Conservation (phyloP, 37 sponge, comb jelly and placozoan species). For the Theonella swinhoei region DNA sequence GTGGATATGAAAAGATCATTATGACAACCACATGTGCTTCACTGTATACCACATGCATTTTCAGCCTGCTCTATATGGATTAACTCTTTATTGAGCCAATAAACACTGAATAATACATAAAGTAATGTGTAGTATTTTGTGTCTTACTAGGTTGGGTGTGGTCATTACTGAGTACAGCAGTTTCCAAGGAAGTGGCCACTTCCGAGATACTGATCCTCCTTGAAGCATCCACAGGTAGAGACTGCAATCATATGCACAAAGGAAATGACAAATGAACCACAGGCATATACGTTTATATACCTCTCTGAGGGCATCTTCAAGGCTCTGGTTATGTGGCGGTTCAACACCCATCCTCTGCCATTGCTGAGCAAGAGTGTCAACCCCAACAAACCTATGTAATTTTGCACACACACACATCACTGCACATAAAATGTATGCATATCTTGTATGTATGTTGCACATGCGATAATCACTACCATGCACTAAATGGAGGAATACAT, state of each 20-base stretch:
- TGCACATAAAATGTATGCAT: background rate
- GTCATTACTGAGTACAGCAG: conserved; percentile 31
- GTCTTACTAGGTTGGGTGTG: conserved; percentile 1
- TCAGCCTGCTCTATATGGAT: background rate
- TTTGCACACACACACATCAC: too few species aligned
- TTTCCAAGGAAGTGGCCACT: conserved; percentile 31
- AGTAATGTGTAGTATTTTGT: too few species aligned
- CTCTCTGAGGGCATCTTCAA: conserved; percentile 17
- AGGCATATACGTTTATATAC: background rate
- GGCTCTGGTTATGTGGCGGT: background rate
- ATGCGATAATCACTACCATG: background rate
- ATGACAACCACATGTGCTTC: background rate
- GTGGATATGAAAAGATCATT: background rate
- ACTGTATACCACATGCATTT: background rate
- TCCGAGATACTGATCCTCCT: conserved; percentile 36
- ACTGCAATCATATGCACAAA: conserved; percentile 4
- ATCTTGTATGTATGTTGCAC: background rate
- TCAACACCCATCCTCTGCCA: conserved; percentile 49
- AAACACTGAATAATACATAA: background rate
- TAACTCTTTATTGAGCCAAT: background rate
- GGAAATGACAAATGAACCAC: background rate
- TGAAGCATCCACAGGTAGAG: conserved; percentile 29
- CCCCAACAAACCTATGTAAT: conserved; percentile 10
- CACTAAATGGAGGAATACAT: background rate
- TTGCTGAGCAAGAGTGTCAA: conserved; percentile 25